Evolutionary conservation across 1,140 invertebrate species (phyloP).

Genomic region (Pseudomyrmex sp.): DNA sequence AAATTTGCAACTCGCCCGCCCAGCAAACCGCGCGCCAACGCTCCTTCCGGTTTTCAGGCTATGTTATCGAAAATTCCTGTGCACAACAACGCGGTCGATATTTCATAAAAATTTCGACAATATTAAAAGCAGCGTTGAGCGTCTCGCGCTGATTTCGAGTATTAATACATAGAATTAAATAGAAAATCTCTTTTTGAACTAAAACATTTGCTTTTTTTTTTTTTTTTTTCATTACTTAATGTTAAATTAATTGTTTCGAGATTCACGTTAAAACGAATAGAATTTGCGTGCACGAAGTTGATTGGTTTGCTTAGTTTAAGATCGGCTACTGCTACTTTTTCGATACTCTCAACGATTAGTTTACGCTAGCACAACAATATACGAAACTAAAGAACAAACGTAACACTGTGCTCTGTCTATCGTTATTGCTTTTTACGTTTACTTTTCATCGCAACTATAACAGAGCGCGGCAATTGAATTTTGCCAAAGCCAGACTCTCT

Average conservation of each 20-base stretch:
- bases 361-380: neutral
- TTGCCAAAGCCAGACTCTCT: constrained; percentile 58
- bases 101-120: constrained; percentile 37
- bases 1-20: constrained; percentile 77
- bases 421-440: constrained; percentile 62
- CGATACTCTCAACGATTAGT: constrained; percentile 12
- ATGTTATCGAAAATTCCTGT: constrained; percentile 58
- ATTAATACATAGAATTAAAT: neutral
- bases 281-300: no score
- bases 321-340: neutral
- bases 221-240: constrained; percentile 2
- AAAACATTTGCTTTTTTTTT: neutral
- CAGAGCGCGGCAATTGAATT: constrained; percentile 58
- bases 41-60: constrained; percentile 47
- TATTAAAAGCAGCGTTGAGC: constrained; percentile 6
- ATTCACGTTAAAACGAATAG: no score
- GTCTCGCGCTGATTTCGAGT: neutral
- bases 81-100: constrained; percentile 20
- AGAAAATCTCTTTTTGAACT: neutral
- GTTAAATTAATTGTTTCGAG: neutral
- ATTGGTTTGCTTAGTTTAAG: neutral
- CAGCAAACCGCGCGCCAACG: constrained; percentile 28
- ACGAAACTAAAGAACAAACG: constrained; percentile 31
- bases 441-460: constrained; percentile 58
- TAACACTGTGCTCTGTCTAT: constrained; percentile 18